phyloP scores from a whole-genome alignment of 2,888 invertebrate species.

The Merodon equestris region DNA sequence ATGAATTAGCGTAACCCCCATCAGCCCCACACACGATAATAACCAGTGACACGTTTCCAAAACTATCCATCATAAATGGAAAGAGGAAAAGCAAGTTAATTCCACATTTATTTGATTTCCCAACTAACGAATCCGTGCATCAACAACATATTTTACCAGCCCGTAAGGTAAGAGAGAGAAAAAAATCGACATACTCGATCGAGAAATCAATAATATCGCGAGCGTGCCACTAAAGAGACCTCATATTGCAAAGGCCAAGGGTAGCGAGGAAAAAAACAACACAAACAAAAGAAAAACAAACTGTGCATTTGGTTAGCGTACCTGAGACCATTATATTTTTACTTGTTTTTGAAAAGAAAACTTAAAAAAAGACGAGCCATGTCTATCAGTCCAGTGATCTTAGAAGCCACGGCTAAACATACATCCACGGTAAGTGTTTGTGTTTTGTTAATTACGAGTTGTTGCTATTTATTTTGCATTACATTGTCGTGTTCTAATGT shows the following conservation, averaged over 20 bases:
- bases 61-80: neutral
- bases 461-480: neutral
- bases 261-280: no score
- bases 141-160: no score
- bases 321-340: slow-evolving; percentile 10
- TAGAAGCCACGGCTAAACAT: slow-evolving; percentile 90
- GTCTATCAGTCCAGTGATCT: slow-evolving; percentile 85
- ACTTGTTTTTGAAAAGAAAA: neutral
- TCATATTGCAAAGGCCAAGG: neutral
- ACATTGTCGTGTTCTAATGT: neutral
- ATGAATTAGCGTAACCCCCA: neutral
- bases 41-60: slow-evolving; percentile 30
- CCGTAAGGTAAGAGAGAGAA: no score
- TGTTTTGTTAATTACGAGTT: slow-evolving; percentile 30
- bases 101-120: slow-evolving; percentile 2
- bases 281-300: no score
- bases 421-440: slow-evolving; percentile 89
- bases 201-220: slow-evolving; percentile 51
- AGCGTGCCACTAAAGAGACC: neutral
- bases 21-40: neutral
- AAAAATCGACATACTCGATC: neutral
- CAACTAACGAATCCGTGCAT: no score
- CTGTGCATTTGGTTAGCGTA: slow-evolving; percentile 23
- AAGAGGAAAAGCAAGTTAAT: neutral
- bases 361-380: slow-evolving; percentile 64